phyloP scores from a whole-genome alignment of 2,888 invertebrate genomes.

The Crocallis elinguaria region DNA sequence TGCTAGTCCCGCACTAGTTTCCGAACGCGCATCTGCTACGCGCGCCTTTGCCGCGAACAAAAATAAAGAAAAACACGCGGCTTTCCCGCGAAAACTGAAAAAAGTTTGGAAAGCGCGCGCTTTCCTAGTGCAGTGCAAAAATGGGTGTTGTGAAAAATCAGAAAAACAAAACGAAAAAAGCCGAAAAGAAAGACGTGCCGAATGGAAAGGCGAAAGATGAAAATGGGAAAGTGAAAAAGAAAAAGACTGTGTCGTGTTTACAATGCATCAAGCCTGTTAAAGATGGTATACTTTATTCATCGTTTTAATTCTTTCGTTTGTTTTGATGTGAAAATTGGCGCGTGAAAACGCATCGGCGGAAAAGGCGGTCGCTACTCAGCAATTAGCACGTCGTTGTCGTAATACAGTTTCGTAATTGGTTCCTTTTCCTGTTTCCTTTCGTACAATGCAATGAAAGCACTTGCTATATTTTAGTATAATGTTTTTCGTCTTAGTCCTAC shows the following conservation, averaged over 20 bases:
- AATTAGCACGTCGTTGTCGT: conserved; percentile 17
- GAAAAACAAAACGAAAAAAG: conserved; percentile 64
- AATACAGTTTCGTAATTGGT: conserved; percentile 32
- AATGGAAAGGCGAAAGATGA: conserved; percentile 71
- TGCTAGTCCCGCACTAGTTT: conserved; percentile 80
- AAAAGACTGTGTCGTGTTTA: conserved; percentile 80
- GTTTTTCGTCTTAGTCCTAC: too few relatives aligned
- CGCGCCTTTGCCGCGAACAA: conserved; percentile 50
- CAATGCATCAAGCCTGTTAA: conserved; percentile 80
- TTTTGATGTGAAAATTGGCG: conserved; percentile 15
- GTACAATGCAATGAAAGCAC: conserved; percentile 28
- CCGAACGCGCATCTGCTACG: conserved; percentile 75
- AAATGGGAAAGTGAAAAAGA: conserved; percentile 78
- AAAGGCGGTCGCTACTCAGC: conserved; percentile 28
- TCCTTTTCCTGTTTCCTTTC: conserved; percentile 38
- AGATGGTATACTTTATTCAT: conserved; percentile 60
- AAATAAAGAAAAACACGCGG: conserved; percentile 42
- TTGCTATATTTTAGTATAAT: neutral
- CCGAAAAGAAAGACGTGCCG: conserved; percentile 55
- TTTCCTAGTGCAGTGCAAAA: conserved; percentile 54
- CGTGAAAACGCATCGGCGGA: conserved; percentile 34
- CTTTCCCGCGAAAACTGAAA: conserved; percentile 35
- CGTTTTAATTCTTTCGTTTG: conserved; percentile 12
- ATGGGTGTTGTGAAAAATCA: conserved; percentile 79
- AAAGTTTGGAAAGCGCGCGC: conserved; percentile 45